Conservation (phyloP, 2,888 invertebrate genomes). For the Exocentrus adspersus region DNA sequence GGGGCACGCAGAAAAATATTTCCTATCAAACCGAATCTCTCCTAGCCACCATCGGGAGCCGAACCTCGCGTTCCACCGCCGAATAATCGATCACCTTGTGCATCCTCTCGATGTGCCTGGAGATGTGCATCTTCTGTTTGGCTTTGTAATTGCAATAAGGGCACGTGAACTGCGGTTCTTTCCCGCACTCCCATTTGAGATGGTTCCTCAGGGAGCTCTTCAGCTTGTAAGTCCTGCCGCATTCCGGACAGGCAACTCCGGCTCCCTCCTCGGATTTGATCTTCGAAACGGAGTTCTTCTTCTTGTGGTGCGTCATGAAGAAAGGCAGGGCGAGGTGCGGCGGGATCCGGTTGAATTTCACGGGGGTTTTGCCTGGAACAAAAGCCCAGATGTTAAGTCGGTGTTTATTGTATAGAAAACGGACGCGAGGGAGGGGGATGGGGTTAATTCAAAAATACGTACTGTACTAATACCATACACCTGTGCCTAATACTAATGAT, state of each 20-base stretch:
- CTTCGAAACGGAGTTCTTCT: conserved; percentile 23
- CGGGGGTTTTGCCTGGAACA: conserved; percentile 31
- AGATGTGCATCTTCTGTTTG: conserved; percentile 84
- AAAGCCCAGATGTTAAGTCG: no score
- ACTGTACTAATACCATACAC: no score
- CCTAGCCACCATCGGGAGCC: not conserved
- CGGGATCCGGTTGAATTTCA: conserved; percentile 60
- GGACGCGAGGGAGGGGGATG: no score
- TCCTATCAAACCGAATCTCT: not conserved
- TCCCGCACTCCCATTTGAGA: conserved; percentile 83
- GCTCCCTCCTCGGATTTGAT: conserved; percentile 40
- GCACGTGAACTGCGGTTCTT: conserved; percentile 82
- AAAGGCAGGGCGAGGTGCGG: conserved; percentile 75
- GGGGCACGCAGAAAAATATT: no score
- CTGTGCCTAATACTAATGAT: no score
- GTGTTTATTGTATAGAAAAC: no score
- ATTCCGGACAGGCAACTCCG: conserved; percentile 75
- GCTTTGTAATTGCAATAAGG: conserved; percentile 80
- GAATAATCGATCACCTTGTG: conserved; percentile 59
- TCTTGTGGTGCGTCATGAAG: conserved; percentile 63
- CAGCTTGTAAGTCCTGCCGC: conserved; percentile 83
- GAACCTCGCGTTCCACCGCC: conserved; percentile 22
- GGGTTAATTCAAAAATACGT: no score
- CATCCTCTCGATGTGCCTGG: conserved; percentile 80
- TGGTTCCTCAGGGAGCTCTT: conserved; percentile 83